A percentile compares a stretch with the other conserved stretches of the same genome.
These are phyloP conservation scores for Ariolimax columbianus DNA, from an alignment of 2,888 invertebrate species.

Conservation along the genomic window DNA sequence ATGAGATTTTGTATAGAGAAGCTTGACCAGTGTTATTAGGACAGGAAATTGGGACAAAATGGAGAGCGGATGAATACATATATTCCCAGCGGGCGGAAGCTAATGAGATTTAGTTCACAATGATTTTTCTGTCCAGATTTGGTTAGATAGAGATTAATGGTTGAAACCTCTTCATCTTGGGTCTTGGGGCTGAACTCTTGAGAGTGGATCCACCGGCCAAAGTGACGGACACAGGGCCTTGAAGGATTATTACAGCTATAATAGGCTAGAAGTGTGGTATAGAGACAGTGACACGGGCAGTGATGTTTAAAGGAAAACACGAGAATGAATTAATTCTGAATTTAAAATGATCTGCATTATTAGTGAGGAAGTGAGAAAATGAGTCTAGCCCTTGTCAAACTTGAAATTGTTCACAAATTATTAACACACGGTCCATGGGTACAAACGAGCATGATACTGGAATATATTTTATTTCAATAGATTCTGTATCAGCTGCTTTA, in stretches of 20 bases:
- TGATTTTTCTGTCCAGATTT: conserved; percentile 38
- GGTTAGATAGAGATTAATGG: conserved; percentile 28
- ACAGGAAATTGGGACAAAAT: conserved; percentile 23
- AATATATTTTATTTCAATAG: too few species aligned
- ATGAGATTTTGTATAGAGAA: not conserved
- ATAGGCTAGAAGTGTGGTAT: not conserved
- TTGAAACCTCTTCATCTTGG: not conserved
- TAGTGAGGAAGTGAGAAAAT: not conserved
- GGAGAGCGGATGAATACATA: conserved; percentile 30
- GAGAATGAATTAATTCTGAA: not conserved
- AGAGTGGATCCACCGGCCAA: not conserved
- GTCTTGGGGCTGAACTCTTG: not conserved
- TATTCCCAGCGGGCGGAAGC: conserved; percentile 27
- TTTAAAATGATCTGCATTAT: not conserved
- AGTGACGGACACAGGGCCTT: not conserved
- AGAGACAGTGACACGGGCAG: not conserved
- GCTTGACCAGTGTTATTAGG: not conserved
- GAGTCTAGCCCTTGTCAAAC: not conserved
- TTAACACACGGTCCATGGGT: too few species aligned
- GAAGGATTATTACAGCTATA: not conserved
- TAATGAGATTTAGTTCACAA: conserved; percentile 41
- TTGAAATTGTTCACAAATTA: too few species aligned
- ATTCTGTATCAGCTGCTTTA: too few species aligned
- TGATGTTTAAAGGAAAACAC: not conserved
- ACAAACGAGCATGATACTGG: too few species aligned